These are phyloP conservation scores for Galaxias olidus DNA, from an alignment of 2,797 vertebrate species.

Conservation along the genomic window DNA sequence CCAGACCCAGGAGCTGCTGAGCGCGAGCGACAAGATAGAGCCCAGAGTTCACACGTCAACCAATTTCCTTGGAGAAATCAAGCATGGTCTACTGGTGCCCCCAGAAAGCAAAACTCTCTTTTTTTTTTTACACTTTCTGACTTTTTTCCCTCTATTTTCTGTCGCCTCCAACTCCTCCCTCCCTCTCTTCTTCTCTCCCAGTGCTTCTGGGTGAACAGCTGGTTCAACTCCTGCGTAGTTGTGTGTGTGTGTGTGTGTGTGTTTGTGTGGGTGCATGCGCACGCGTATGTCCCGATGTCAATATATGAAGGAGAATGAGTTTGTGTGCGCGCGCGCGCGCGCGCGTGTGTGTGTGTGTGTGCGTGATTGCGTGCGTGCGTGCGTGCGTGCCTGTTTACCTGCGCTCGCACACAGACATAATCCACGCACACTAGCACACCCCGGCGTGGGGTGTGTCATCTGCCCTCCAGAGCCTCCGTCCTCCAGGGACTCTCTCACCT, in stretches of 20 bases:
- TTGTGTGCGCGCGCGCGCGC: no score
- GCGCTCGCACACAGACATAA: no score
- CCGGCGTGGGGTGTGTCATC: neutral
- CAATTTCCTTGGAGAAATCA: slow-evolving; percentile 43
- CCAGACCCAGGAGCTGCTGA: slow-evolving; percentile 14
- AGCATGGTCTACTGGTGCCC: slow-evolving; percentile 29
- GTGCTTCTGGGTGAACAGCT: slow-evolving; percentile 1
- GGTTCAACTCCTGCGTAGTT: neutral
- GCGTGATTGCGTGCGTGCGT: neutral
- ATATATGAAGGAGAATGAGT: no score
- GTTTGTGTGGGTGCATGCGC: neutral
- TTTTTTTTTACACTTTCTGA: slow-evolving; percentile 47
- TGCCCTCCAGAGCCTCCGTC: neutral
- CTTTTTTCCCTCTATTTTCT: neutral
- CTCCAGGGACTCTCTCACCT: neutral
- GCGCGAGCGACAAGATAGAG: slow-evolving; percentile 37
- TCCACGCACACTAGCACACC: no score
- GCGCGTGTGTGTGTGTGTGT: neutral
- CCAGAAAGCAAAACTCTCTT: slow-evolving; percentile 46
- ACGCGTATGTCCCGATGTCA: neutral
- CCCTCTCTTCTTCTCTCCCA: slow-evolving; percentile 1
- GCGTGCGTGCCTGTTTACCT: neutral
- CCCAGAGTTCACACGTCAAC: slow-evolving; percentile 50
- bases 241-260: neutral
- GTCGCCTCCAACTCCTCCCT: neutral